Conservation (phyloP, 2,888 invertebrate genomes). For the Phyllotreta cruciferae region DNA sequence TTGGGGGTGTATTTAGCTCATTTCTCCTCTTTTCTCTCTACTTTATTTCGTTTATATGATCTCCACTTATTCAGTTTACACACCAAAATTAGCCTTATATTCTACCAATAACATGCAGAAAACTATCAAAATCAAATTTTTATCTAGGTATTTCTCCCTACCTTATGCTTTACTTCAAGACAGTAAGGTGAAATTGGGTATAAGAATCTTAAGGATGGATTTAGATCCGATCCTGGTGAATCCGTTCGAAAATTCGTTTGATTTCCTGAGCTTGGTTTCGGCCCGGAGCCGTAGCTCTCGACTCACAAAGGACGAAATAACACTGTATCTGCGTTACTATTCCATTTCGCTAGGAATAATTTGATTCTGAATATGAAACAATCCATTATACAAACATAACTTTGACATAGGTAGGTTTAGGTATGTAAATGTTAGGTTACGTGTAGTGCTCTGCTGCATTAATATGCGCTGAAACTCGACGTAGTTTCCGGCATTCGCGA, state of each 20-base stretch:
- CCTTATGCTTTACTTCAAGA: too few relatives aligned
- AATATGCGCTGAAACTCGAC: constrained; percentile 28
- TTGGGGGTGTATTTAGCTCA: too few relatives aligned
- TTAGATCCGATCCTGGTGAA: constrained; percentile 11
- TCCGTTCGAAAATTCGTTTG: constrained; percentile 44
- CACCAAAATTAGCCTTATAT: too few relatives aligned
- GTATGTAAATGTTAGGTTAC: constrained; percentile 26
- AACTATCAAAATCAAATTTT: too few relatives aligned
- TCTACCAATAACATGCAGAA: too few relatives aligned
- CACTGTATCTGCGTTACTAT: constrained; percentile 37
- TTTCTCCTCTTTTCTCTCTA: too few relatives aligned
- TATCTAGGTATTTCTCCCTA: too few relatives aligned
- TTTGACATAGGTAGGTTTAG: constrained; percentile 30
- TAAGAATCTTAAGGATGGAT: too few relatives aligned
- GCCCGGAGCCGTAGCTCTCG: constrained; percentile 17
- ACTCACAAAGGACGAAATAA: constrained; percentile 38
- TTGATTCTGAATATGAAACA: constrained; percentile 39
- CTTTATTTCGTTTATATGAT: too few relatives aligned
- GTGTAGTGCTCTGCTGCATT: constrained; percentile 28
- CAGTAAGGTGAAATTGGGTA: too few relatives aligned
- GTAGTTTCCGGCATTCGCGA: constrained; percentile 19
- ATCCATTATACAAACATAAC: constrained; percentile 38
- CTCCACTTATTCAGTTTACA: too few relatives aligned
- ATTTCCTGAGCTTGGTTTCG: constrained; percentile 43
- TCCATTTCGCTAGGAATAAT: constrained; percentile 38